Percentiles rank a stretch among this genome's conserved stretches.
phyloP scores from a whole-genome alignment of 2,888 invertebrate species.

The Lasioglossum marginatum region DNA sequence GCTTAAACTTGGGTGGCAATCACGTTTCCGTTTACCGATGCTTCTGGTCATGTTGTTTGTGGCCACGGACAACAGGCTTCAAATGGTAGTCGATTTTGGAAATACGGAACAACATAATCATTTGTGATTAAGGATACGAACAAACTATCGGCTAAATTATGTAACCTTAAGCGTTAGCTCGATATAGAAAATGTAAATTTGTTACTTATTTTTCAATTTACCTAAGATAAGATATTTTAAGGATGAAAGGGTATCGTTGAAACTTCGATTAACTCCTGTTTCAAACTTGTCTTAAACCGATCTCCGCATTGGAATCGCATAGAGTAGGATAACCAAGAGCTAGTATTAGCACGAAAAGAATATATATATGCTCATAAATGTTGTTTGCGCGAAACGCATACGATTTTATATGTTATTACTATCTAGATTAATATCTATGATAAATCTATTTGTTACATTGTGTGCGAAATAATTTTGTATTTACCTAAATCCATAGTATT shows the following conservation, averaged over 20 bases:
- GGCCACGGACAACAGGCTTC: slow-evolving; percentile 89
- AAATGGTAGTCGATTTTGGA: slow-evolving; percentile 86
- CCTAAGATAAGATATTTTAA: not conserved
- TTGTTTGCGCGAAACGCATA: not conserved
- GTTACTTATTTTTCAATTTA: slow-evolving; percentile 29
- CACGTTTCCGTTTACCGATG: slow-evolving; percentile 88
- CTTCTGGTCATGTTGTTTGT: slow-evolving; percentile 88
- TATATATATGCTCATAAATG: not conserved
- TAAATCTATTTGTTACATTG: not conserved
- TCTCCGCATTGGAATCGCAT: slow-evolving; percentile 12
- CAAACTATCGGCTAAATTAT: not conserved
- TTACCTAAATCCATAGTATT: not conserved
- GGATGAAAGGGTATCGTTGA: slow-evolving; percentile 32
- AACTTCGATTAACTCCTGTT: slow-evolving; percentile 2
- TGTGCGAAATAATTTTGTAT: not conserved
- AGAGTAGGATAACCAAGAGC: not conserved
- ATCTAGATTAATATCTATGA: not conserved
- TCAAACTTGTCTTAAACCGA: not conserved
- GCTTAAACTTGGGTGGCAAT: slow-evolving; percentile 90
- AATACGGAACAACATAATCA: slow-evolving; percentile 58
- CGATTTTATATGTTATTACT: slow-evolving; percentile 2
- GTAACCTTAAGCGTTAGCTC: not conserved
- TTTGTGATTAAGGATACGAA: slow-evolving; percentile 39
- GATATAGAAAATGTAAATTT: not conserved
- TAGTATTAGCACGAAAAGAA: too few species aligned